These are phyloP conservation scores for Epirrhoe tristata DNA, from an alignment of 2,888 invertebrate species.

Conservation along the genomic window DNA sequence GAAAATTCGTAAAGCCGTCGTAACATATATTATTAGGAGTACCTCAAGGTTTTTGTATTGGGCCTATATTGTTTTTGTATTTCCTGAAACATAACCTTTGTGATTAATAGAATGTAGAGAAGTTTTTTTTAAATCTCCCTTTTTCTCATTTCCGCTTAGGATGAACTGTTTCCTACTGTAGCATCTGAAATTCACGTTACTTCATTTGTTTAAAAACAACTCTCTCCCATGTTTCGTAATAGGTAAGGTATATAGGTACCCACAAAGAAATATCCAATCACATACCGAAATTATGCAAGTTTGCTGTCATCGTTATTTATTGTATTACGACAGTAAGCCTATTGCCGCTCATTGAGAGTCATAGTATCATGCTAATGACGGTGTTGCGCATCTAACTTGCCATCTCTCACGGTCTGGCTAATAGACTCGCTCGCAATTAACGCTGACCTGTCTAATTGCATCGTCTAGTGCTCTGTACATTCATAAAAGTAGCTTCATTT, in stretches of 20 bases:
- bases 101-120: too few relatives aligned
- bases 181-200: too few relatives aligned
- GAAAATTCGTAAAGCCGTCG: too few relatives aligned
- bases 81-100: background rate
- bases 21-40: background rate
- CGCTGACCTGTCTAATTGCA: slow-evolving; percentile 57
- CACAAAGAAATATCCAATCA: too few relatives aligned
- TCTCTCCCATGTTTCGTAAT: too few relatives aligned
- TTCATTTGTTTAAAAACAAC: too few relatives aligned
- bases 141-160: too few relatives aligned
- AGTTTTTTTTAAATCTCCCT: too few relatives aligned
- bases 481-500: background rate
- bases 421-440: slow-evolving; percentile 56
- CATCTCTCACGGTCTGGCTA: slow-evolving; percentile 52
- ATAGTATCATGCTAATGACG: slow-evolving; percentile 32
- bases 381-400: slow-evolving; percentile 25
- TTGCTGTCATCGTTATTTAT: background rate
- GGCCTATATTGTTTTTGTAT: background rate
- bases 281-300: background rate
- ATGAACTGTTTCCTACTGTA: too few relatives aligned
- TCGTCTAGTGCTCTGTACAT: slow-evolving; percentile 23
- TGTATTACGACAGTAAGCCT: background rate
- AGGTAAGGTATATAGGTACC: too few relatives aligned
- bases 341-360: background rate
- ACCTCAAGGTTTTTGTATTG: background rate